Percentiles rank a stretch among this genome's conserved stretches.
Evolutionary conservation across 2,113 vertebrate species (phyloP).

Genomic region (Trematocara unimaculatum): DNA sequence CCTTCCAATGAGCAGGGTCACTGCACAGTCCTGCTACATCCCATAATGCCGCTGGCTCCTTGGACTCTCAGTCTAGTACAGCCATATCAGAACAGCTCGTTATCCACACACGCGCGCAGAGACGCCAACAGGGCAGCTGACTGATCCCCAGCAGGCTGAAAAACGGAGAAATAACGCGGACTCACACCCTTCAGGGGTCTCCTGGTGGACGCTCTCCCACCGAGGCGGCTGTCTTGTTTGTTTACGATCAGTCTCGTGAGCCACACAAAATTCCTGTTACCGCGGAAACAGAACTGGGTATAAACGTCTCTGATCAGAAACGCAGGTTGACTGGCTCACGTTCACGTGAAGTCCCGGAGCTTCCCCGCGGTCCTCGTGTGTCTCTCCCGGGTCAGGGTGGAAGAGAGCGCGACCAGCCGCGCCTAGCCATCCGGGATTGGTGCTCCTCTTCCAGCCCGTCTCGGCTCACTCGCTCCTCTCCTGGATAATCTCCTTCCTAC

Average conservation of each 20-base stretch:
- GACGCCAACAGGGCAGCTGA: not conserved
- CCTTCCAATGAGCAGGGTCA: conserved; percentile 59
- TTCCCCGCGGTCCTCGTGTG: not conserved
- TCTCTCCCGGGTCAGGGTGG: conserved; percentile 62
- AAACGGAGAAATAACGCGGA: conserved; percentile 4
- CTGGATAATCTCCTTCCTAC: conserved; percentile 45
- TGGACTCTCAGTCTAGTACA: conserved; percentile 36
- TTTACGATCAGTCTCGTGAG: conserved; percentile 56
- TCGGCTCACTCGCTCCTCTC: conserved; percentile 9
- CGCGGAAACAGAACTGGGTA: conserved; percentile 27
- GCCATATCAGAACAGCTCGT: conserved; percentile 19
- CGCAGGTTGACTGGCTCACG: not conserved
- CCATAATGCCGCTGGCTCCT: conserved; percentile 50
- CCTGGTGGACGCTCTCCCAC: conserved; percentile 4
- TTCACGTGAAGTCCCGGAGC: not conserved
- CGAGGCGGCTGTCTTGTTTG: conserved; percentile 49
- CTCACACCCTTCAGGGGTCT: conserved; percentile 35
- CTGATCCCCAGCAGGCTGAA: not conserved
- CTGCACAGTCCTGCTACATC: conserved; percentile 63
- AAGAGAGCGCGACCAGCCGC: conserved; percentile 64
- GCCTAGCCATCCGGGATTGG: conserved; percentile 72
- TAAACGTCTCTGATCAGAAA: not conserved
- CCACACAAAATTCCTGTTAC: conserved; percentile 37
- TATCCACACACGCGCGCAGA: not conserved
- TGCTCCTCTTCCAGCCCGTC: conserved; percentile 44